These are phyloP conservation scores for Peromyscus polionotus DNA, from an alignment of 2,113 vertebrate genomes.

Conservation along the genomic window DNA sequence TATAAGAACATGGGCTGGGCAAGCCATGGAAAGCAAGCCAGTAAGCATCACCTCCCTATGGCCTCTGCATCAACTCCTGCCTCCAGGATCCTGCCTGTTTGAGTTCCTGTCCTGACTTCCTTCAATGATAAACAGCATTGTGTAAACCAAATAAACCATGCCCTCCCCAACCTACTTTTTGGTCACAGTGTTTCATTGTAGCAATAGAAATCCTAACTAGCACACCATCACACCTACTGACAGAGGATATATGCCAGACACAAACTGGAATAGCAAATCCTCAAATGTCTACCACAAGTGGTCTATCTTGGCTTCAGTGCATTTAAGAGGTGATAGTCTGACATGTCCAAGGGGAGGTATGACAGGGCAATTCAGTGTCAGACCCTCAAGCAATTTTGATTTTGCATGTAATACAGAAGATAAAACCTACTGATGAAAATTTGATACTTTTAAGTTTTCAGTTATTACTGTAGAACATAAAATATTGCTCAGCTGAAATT, in stretches of 20 bases:
- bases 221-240: background rate
- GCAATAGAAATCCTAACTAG: background rate
- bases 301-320: background rate
- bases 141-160: background rate
- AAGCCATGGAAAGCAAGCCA: background rate
- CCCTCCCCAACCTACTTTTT: background rate
- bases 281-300: background rate
- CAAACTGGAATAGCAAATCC: background rate
- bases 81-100: background rate
- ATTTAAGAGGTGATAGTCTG: background rate
- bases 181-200: background rate
- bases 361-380: background rate
- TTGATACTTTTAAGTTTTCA: conserved; percentile 56
- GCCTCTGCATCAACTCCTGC: background rate
- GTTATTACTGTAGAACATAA: conserved; percentile 13
- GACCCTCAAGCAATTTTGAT: conserved; percentile 61
- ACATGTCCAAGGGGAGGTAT: conserved; percentile 20
- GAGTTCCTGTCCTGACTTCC: background rate
- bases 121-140: background rate
- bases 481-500: conserved; percentile 47
- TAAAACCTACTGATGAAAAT: conserved; percentile 71
- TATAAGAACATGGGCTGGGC: background rate
- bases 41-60: background rate
- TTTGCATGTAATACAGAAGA: conserved; percentile 40
- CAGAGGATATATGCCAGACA: background rate